Conservation (phyloP, 2,113 vertebrate genomes). For the Grammomys surdaster region DNA sequence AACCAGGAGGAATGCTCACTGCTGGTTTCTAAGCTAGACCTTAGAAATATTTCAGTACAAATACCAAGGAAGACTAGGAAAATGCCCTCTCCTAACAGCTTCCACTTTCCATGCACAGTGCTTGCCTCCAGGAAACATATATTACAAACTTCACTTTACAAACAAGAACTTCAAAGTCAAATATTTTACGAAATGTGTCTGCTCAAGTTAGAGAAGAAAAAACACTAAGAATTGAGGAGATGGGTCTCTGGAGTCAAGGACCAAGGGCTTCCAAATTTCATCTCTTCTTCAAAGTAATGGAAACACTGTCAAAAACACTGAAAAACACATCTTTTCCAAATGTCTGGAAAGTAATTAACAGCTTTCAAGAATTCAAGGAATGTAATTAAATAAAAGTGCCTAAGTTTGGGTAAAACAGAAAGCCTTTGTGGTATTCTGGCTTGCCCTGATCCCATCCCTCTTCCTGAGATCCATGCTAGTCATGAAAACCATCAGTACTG, state of each 20-base stretch:
- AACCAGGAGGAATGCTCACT: not conserved
- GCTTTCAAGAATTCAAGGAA: not conserved
- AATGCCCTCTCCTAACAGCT: not conserved
- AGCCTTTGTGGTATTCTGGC: not conserved
- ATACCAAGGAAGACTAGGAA: not conserved
- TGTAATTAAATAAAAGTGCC: not conserved
- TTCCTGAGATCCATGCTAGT: not conserved
- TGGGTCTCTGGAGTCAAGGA: not conserved
- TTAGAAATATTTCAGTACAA: conserved; percentile 9
- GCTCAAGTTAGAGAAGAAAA: not conserved
- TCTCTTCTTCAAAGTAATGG: not conserved
- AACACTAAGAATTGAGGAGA: not conserved
- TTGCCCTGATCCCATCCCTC: not conserved
- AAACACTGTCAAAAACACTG: not conserved
- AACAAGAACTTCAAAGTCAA: not conserved
- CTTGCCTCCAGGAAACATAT: not conserved
- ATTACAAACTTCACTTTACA: conserved; percentile 37
- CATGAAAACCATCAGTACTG: not conserved
- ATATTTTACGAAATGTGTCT: not conserved
- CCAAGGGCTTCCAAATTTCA: not conserved
- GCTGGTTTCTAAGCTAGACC: not conserved
- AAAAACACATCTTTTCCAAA: not conserved
- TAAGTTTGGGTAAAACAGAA: not conserved
- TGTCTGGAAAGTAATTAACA: not conserved
- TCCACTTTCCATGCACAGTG: not conserved